Evolutionary conservation across 2,888 invertebrate species (phyloP), one percentile per base, ranked within the genome.

Genomic region (Cryptus armator): DNA sequence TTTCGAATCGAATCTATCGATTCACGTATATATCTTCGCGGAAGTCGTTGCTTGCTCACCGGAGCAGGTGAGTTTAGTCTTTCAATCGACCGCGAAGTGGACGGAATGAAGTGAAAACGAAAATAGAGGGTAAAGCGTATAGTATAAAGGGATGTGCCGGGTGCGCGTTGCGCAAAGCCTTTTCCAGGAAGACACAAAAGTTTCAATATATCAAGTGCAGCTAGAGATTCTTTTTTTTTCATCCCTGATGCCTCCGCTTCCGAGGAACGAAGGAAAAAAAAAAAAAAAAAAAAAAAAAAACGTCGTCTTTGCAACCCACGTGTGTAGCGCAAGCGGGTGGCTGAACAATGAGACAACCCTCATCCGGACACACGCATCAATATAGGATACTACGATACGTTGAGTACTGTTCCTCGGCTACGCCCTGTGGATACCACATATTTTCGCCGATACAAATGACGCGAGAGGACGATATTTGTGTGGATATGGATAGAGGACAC

Each of bases 201-300:
- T 91, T 89, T 89, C 91, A 90, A 92, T 92, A 92, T 90, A 92
- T 92, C 91, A 92, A 91, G 91, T 91, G 91, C 89, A 89, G 89
- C 77, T n/a, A 62, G 68, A 24, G 16, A 16, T 70, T 62, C 16
- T 80, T 74, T 37, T 70, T 90, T 88, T 88, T 87, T 88, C 87
- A 84, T 85, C 78, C 86, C 77, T 87, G 76, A 84, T 77, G 66
- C 59, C 67, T 43, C 19, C 10, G 43, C 19, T 32, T 68, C 43
- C 59, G 67, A 74, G 67, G 53, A 81, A 46, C 53, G n/a, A 29
- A 19, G 24, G 51, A 62, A 44, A 72, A 51, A 74, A 16, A 77
- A 14, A 44, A 72, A 51, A 74, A 16, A 77, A 14, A 46, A 56
- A 56, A 67, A 74, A 70, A 67, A 72, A 79, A 24, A 24, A 24